Base-by-base conservation (phyloP, 2,888 invertebrate species). In the Alcis repandata region DNA sequence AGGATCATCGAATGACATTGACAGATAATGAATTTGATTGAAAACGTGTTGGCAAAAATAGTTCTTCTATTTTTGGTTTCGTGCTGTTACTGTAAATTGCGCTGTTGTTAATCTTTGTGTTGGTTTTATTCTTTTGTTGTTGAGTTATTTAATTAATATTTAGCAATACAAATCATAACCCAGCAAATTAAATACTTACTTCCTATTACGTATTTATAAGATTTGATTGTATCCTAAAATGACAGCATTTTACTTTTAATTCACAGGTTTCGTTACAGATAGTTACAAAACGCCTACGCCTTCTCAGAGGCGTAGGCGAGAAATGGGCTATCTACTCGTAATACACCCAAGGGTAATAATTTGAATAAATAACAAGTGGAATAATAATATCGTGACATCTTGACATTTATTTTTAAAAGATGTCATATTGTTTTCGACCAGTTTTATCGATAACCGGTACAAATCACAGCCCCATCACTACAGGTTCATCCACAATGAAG, bases 1-100 rank as follows among this genome's bases (percentile, higher is more conserved):
- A 90, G 90, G 90, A 85, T 82, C 68, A 64, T 66, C 68, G 63
- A 69, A 67, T 70, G 81, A 75, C 80, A 81, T 82, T 79, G 80
- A 74, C 72, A 67, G 70, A 59, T 70, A 60, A 49, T 49, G 52
- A 70, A 65, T 69, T 72, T 67, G 60, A 60, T 63, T 67, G 59
- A 59, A 57, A 65, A 43, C 66, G 61, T 68, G 51, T 57, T 56
- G 9, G 13, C 41, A 45, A 22, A 17, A 46, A 61, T 32, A 22
- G 49, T 7, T 53, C 20, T 51, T 53, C 63, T 58, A 58, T 63
- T 58, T 59, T 40, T 52, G 41, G n/a, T 33, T 45, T 6, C 19
- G 15, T 15, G 19, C 48, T 11, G 17, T 48, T 13, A 15, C 0
- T 41, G 33, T 13, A 27, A 27, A 27, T 2, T 27, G 27, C 27